These are phyloP conservation scores for Oreocharis arfaki DNA, from an alignment of 2,113 vertebrate genomes.

Conservation along the genomic window DNA sequence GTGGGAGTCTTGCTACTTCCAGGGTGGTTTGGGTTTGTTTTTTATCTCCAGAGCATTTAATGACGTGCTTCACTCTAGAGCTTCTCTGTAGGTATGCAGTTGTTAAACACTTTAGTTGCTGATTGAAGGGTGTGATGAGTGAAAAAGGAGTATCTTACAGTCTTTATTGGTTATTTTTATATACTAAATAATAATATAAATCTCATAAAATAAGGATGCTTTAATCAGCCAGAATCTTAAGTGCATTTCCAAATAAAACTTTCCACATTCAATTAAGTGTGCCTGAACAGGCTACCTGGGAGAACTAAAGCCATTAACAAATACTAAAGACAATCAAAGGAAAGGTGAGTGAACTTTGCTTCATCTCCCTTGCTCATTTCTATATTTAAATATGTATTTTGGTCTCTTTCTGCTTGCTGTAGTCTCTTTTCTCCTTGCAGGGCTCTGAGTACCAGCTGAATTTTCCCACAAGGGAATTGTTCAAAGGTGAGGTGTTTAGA, in stretches of 20 bases:
- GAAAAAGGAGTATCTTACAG: neutral
- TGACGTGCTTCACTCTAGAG: neutral
- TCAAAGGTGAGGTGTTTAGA: neutral
- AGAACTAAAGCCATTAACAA: slow-evolving; percentile 2
- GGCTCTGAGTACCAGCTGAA: neutral
- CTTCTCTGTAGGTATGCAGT: neutral
- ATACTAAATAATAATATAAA: neutral
- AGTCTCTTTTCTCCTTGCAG: neutral
- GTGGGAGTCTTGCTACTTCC: neutral
- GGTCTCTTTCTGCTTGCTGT: neutral
- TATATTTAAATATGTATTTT: slow-evolving; percentile 11
- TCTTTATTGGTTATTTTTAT: neutral
- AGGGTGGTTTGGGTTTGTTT: neutral
- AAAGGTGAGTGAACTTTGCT: neutral
- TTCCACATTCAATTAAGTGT: neutral
- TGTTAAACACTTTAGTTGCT: neutral
- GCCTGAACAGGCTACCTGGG: neutral
- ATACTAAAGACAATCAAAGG: neutral
- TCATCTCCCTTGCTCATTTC: neutral
- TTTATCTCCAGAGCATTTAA: neutral
- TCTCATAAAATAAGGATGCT: neutral
- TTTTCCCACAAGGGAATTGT: neutral
- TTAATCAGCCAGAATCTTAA: neutral
- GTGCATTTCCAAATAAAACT: neutral
- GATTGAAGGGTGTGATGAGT: neutral